Evolutionary conservation across 2,888 invertebrate species (phyloP).

Genomic region (Eledone cirrhosa): DNA sequence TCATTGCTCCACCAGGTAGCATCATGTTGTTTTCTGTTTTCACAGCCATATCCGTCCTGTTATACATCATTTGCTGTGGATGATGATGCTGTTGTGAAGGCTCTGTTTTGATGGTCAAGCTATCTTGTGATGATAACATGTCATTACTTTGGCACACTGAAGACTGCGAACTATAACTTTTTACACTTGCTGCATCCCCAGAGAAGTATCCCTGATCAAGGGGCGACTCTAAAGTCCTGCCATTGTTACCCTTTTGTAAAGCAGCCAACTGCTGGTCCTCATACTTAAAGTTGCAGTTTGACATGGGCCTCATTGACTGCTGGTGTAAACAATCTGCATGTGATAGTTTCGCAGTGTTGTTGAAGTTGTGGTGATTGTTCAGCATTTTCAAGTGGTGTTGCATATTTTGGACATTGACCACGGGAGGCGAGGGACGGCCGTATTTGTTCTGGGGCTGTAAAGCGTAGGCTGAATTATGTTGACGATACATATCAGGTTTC

Average conservation of each 20-base stretch:
- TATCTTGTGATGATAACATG: conserved; percentile 22
- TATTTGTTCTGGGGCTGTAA: conserved; percentile 25
- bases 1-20: neutral
- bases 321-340: conserved; percentile 19
- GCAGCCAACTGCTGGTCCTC: conserved; percentile 16
- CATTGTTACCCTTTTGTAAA: neutral
- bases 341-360: conserved; percentile 16
- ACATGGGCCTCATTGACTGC: neutral
- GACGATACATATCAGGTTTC: conserved; percentile 22
- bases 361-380: neutral
- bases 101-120: conserved; percentile 16
- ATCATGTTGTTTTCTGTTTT: conserved; percentile 10
- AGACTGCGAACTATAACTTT: conserved; percentile 50
- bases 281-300: conserved; percentile 11
- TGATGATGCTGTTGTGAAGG: neutral
- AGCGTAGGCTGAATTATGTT: conserved; percentile 27
- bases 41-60: neutral
- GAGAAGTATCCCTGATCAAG: conserved; percentile 62
- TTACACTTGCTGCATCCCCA: conserved; percentile 53
- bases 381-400: conserved; percentile 40
- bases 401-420: conserved; percentile 60
- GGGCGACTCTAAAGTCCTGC: conserved; percentile 51
- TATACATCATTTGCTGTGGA: neutral
- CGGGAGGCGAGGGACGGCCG: conserved; percentile 52
- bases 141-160: conserved; percentile 29